phyloP scores from a whole-genome alignment of 2,888 invertebrate genomes.

The Ormyrus pomaceus region DNA sequence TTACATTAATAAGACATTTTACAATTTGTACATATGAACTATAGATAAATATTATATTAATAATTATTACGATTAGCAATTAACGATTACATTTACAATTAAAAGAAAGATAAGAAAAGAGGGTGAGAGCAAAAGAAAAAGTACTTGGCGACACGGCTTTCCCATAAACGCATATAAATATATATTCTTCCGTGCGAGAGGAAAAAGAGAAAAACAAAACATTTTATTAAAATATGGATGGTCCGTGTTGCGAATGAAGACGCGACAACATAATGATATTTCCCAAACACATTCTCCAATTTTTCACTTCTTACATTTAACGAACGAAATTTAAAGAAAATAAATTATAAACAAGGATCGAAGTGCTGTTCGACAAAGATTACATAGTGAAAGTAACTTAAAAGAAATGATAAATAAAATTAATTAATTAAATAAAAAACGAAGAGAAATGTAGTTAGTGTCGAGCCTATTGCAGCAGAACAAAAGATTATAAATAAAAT shows the following conservation, averaged over 20 bases:
- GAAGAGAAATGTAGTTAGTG: constrained; percentile 38
- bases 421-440: constrained; percentile 35
- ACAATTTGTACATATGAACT: constrained; percentile 73
- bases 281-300: constrained; percentile 62
- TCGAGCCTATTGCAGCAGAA: constrained; percentile 43
- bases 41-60: constrained; percentile 63
- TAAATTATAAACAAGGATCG: constrained; percentile 48
- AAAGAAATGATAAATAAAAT: constrained; percentile 34
- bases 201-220: constrained; percentile 21
- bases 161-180: background rate
- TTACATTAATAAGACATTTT: constrained; percentile 70
- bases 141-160: constrained; percentile 41
- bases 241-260: constrained; percentile 27
- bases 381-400: constrained; percentile 50
- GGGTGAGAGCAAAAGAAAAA: background rate
- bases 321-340: constrained; percentile 44
- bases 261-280: constrained; percentile 23
- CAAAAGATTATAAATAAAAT: constrained; percentile 34
- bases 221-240: constrained; percentile 26
- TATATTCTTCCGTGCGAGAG: constrained; percentile 36
- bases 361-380: constrained; percentile 36
- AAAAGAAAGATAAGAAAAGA: constrained; percentile 37
- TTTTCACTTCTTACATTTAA: constrained; percentile 67
- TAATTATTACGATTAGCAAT: constrained; percentile 57
- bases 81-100: constrained; percentile 50